Percentiles rank a stretch among this genome's conserved stretches.
Conservation (phyloP, 2,113 vertebrate genomes). For the Heloderma charlesbogerti region DNA sequence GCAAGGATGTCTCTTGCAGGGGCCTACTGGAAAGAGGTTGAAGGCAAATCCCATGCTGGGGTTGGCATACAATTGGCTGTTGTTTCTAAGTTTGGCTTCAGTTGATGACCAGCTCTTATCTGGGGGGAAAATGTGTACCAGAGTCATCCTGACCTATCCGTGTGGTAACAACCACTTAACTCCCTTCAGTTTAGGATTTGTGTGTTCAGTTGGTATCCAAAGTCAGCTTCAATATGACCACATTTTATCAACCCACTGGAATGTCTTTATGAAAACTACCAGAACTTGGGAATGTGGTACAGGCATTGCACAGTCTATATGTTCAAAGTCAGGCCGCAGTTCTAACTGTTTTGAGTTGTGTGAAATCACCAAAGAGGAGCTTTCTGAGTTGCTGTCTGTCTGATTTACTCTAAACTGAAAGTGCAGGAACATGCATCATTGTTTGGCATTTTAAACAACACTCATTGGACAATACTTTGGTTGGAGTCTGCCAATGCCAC, state of each 20-base stretch:
- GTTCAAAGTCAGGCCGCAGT: not conserved
- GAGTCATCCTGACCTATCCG: not conserved
- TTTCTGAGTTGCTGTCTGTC: not conserved
- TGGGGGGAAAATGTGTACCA: not conserved
- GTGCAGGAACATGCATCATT: not conserved
- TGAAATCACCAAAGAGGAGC: not conserved
- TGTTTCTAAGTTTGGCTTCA: not conserved
- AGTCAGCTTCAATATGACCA: not conserved
- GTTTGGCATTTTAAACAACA: not conserved
- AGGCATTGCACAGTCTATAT: not conserved
- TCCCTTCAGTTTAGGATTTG: not conserved
- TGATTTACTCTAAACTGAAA: not conserved
- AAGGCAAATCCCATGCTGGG: not conserved
- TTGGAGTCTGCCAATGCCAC: not conserved
- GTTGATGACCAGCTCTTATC: not conserved
- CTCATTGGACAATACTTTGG: not conserved
- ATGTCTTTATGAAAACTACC: not conserved
- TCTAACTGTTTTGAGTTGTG: not conserved
- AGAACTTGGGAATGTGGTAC: not conserved
- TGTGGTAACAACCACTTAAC: not conserved
- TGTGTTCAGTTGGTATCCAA: not conserved
- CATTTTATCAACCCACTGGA: not conserved
- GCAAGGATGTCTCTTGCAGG: not conserved
- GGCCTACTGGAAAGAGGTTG: not conserved
- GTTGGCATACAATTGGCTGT: too few relatives aligned